Conservation (phyloP, 2,888 invertebrate genomes). For the Sympetrum striolatum region DNA sequence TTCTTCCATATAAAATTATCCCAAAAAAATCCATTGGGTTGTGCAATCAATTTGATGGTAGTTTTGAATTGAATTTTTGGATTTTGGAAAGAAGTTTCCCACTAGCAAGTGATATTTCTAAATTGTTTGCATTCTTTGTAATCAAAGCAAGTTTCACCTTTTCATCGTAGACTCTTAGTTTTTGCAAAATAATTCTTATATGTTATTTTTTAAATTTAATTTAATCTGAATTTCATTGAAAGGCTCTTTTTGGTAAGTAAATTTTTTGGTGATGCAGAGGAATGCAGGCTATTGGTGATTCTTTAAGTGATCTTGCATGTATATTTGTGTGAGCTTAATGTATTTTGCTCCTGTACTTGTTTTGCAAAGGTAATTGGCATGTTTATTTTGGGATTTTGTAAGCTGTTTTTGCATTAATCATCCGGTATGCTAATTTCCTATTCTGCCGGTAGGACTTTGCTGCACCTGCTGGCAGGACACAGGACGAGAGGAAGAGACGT, state of each 20-base stretch:
- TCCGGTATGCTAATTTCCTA: slow-evolving; percentile 36
- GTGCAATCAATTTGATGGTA: too few species aligned
- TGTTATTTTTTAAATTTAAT: background rate
- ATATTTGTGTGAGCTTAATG: background rate
- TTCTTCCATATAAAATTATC: too few species aligned
- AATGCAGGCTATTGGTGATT: slow-evolving; percentile 8
- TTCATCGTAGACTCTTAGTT: too few species aligned
- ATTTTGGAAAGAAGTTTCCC: too few species aligned
- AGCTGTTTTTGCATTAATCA: slow-evolving; percentile 27
- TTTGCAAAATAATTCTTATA: too few species aligned
- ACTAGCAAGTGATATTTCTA: too few species aligned
- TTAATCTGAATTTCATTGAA: background rate
- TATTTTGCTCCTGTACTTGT: slow-evolving; percentile 39
- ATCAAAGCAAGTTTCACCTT: too few species aligned
- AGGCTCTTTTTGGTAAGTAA: background rate
- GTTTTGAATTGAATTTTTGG: too few species aligned
- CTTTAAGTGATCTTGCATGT: background rate
- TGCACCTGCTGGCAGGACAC: slow-evolving; percentile 25
- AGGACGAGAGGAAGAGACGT: slow-evolving; percentile 28
- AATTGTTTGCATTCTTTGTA: too few species aligned
- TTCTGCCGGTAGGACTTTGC: slow-evolving; percentile 41
- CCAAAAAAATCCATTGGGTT: too few species aligned
- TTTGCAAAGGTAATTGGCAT: slow-evolving; percentile 23
- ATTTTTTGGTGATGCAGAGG: background rate
- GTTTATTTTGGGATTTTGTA: slow-evolving; percentile 21